Conservation (phyloP, 2,797 vertebrate genomes). For the Gorsachius magnificus region DNA sequence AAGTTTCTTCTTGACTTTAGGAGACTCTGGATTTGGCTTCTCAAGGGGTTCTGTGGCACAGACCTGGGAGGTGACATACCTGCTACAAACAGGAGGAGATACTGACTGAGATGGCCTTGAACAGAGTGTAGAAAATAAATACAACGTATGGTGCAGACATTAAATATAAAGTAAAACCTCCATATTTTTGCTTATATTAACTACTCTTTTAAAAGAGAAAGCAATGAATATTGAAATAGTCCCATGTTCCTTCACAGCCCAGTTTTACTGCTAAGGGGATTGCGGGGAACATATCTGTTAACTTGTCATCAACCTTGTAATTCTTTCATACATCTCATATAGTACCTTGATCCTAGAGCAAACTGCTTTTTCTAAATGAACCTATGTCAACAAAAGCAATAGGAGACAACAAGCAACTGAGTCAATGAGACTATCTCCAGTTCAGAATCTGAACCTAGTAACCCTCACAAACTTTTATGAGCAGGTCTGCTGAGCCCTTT, state of each 20-base stretch:
- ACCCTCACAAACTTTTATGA: not conserved
- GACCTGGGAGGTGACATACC: not conserved
- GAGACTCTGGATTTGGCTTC: not conserved
- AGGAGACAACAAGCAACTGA: not conserved
- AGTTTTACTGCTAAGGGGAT: not conserved
- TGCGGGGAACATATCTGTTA: not conserved
- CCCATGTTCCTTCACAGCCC: not conserved
- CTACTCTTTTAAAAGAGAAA: not conserved
- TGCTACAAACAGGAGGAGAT: not conserved
- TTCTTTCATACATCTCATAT: not conserved
- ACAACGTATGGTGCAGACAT: not conserved
- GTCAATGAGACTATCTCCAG: not conserved
- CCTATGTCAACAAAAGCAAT: not conserved
- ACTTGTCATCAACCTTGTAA: not conserved
- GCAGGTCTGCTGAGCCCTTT: not conserved
- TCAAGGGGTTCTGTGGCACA: not conserved
- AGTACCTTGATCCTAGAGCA: not conserved
- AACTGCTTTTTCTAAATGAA: not conserved
- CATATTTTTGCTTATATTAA: not conserved
- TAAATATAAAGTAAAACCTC: not conserved
- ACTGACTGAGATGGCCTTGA: not conserved
- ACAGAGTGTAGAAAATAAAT: not conserved
- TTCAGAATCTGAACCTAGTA: not conserved
- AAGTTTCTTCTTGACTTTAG: not conserved
- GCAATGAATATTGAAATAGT: not conserved